These are phyloP conservation scores for Harmothoe impar DNA, from an alignment of 2,888 invertebrate genomes.

Conservation along the genomic window DNA sequence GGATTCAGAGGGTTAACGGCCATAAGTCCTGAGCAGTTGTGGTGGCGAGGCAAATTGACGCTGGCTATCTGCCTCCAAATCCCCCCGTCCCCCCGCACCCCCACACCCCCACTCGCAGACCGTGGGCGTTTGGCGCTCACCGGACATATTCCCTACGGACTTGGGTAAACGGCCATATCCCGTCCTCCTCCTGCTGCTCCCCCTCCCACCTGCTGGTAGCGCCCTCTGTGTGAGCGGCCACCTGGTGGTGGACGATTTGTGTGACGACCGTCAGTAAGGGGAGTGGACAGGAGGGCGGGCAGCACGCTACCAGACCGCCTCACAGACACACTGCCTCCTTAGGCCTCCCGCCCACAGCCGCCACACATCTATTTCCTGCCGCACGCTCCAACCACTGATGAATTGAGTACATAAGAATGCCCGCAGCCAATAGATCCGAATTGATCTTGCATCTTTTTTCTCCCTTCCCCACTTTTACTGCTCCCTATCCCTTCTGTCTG, in stretches of 20 bases:
- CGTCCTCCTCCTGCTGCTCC: no score
- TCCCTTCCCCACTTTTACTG: not conserved
- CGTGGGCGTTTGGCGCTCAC: no score
- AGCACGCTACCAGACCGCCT: no score
- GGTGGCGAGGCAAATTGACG: not conserved
- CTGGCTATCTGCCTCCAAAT: not conserved
- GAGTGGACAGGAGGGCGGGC: not conserved
- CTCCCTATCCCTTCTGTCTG: not conserved
- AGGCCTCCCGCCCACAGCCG: no score
- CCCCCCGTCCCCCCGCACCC: no score
- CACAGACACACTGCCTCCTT: no score
- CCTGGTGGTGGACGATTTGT: not conserved
- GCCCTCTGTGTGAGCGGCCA: not conserved
- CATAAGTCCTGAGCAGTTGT: conserved; percentile 6
- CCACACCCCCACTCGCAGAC: no score
- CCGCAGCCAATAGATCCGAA: conserved; percentile 9
- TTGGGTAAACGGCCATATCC: no score
- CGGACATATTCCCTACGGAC: no score
- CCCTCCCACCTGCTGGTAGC: not conserved
- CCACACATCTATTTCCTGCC: not conserved
- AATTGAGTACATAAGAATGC: conserved; percentile 7
- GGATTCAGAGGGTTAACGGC: not conserved
- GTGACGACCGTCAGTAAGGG: not conserved
- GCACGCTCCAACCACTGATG: not conserved
- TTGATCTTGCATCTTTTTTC: not conserved